Percentiles rank a stretch among this genome's conserved stretches.
Evolutionary conservation across 2,797 vertebrate genomes (phyloP).

Genomic region (Sylvia borin): DNA sequence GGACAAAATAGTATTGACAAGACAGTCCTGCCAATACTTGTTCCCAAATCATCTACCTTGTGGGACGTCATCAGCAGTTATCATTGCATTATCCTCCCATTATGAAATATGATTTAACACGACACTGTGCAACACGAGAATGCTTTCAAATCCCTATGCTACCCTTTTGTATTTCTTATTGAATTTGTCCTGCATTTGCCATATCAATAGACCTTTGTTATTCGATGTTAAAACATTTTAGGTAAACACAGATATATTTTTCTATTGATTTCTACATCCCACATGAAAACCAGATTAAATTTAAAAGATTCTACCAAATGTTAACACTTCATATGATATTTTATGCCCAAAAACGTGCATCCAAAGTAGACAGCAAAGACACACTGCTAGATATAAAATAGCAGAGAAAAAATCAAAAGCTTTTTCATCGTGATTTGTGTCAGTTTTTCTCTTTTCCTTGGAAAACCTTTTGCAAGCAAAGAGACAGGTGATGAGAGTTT

Average conservation of each 20-base stretch:
- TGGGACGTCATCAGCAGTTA: neutral
- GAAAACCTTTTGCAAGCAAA: neutral
- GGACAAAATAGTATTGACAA: neutral
- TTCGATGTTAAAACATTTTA: conserved; percentile 18
- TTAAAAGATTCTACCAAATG: neutral
- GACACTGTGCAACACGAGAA: neutral
- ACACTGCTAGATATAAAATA: neutral
- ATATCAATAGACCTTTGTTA: conserved; percentile 12
- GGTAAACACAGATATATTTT: conserved; percentile 26
- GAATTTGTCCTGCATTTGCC: conserved; percentile 30
- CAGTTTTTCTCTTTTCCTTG: neutral
- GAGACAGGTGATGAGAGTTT: neutral
- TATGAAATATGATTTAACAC: conserved; percentile 16
- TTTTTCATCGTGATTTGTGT: neutral
- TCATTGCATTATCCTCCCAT: neutral
- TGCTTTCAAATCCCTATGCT: neutral
- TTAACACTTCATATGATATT: neutral
- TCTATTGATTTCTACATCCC: conserved; percentile 31
- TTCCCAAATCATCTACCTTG: neutral
- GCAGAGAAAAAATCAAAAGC: neutral
- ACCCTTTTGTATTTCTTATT: conserved; percentile 15
- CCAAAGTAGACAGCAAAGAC: neutral
- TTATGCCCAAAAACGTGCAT: neutral
- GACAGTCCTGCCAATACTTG: neutral
- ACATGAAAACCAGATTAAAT: conserved; percentile 2